Percentiles rank a stretch among this genome's conserved stretches.
Conservation (phyloP, 2,888 invertebrate genomes). For the Harpalus rubripes region DNA sequence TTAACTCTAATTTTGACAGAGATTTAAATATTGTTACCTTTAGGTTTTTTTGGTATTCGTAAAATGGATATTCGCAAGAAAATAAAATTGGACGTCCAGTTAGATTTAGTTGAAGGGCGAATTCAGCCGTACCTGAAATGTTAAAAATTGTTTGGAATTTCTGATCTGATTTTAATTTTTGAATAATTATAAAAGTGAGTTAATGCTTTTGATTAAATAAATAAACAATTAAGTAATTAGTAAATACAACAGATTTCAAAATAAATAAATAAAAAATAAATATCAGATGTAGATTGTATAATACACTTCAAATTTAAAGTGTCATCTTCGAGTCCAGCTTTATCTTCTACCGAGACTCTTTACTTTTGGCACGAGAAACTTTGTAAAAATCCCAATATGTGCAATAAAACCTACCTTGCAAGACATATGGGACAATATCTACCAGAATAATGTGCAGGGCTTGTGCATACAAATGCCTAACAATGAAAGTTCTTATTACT, state of each 20-base stretch:
- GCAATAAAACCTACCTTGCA: too few relatives aligned
- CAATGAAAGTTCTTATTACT: too few relatives aligned
- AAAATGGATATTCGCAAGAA: slow-evolving; percentile 93
- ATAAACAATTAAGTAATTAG: not conserved
- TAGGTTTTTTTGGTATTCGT: slow-evolving; percentile 80
- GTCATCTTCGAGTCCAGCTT: too few relatives aligned
- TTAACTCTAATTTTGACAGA: not conserved
- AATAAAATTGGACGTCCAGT: slow-evolving; percentile 89
- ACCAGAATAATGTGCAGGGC: too few relatives aligned
- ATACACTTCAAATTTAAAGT: too few relatives aligned
- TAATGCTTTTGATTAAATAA: not conserved
- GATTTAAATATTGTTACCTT: not conserved
- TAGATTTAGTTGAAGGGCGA: slow-evolving; percentile 79
- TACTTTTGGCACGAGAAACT: too few relatives aligned
- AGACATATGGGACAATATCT: too few relatives aligned
- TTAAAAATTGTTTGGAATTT: not conserved
- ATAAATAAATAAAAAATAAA: too few relatives aligned
- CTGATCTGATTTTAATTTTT: not conserved
- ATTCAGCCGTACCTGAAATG: not conserved
- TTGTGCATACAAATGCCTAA: too few relatives aligned
- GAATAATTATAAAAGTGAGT: not conserved
- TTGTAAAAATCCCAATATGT: too few relatives aligned
- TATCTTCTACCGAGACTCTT: too few relatives aligned
- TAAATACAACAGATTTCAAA: not conserved
- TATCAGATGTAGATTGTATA: too few relatives aligned